These are phyloP conservation scores for Cossypha heuglini DNA, from an alignment of 2,797 vertebrate species.

Conservation along the genomic window DNA sequence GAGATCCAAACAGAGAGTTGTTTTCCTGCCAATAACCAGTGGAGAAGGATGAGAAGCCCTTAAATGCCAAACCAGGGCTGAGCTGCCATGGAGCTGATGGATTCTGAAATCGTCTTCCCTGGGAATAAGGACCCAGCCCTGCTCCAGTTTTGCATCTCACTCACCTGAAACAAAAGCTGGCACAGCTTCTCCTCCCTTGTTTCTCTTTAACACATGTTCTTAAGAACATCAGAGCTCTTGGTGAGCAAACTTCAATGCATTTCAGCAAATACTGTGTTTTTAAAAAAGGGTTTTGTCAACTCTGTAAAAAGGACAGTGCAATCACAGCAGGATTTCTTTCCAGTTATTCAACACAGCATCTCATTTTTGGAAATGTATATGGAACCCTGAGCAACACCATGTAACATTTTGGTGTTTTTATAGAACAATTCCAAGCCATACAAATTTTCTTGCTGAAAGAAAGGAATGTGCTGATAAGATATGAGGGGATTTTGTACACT, in stretches of 20 bases:
- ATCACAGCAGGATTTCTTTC: background rate
- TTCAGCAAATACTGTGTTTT: background rate
- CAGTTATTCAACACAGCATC: background rate
- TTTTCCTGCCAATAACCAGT: background rate
- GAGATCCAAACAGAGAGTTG: background rate
- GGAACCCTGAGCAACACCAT: background rate
- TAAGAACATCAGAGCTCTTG: background rate
- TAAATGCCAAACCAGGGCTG: rapidly evolving
- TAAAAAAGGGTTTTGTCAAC: background rate
- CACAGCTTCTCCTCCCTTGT: background rate
- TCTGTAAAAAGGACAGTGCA: background rate
- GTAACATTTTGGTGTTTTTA: background rate
- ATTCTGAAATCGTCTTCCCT: background rate
- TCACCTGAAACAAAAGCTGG: background rate
- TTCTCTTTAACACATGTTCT: background rate
- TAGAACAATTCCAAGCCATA: background rate
- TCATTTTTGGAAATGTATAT: background rate
- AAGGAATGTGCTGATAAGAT: background rate
- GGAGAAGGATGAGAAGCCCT: background rate
- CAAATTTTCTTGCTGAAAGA: background rate
- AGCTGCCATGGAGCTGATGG: rapidly evolving
- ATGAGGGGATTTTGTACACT: background rate
- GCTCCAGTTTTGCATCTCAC: background rate
- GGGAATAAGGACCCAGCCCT: background rate
- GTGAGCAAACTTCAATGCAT: background rate